Evolutionary conservation across 2,113 vertebrate genomes (phyloP).

Genomic region (Leptobrachium leishanense): DNA sequence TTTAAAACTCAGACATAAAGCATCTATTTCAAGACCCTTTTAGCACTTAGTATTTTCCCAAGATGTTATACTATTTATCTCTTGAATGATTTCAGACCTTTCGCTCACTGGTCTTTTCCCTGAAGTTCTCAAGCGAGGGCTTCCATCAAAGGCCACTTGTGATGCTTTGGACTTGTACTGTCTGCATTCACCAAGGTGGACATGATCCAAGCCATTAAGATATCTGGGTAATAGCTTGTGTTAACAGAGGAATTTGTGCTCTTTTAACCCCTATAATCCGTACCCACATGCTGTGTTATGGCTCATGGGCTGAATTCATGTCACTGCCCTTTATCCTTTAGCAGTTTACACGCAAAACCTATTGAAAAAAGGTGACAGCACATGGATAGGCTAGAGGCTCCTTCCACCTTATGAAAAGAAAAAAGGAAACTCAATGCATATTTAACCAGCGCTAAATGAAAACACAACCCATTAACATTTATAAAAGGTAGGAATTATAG

Average conservation of each 20-base stretch:
- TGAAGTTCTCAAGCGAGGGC: slow-evolving; percentile 21
- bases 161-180: slow-evolving; percentile 15
- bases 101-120: slow-evolving; percentile 22
- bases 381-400: not conserved
- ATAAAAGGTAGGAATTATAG: no score
- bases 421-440: no score
- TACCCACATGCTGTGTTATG: not conserved
- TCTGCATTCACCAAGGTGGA: slow-evolving; percentile 8
- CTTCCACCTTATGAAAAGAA: no score
- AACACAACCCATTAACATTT: no score
- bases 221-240: slow-evolving; percentile 1
- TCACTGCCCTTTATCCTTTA: not conserved
- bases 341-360: not conserved
- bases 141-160: slow-evolving; percentile 43
- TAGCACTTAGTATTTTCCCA: slow-evolving; percentile 44
- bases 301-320: not conserved
- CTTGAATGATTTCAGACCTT: slow-evolving; percentile 41
- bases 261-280: not conserved
- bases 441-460: no score
- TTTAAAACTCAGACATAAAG: slow-evolving; percentile 2
- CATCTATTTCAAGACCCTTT: slow-evolving; percentile 44
- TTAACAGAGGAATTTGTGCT: not conserved
- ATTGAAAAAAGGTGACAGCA: not conserved
- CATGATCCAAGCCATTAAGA: slow-evolving; percentile 36
- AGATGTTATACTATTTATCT: slow-evolving; percentile 38